These are phyloP conservation scores for Polylopha cassiicola DNA, from an alignment of 2,888 invertebrate genomes.

Conservation along the genomic window DNA sequence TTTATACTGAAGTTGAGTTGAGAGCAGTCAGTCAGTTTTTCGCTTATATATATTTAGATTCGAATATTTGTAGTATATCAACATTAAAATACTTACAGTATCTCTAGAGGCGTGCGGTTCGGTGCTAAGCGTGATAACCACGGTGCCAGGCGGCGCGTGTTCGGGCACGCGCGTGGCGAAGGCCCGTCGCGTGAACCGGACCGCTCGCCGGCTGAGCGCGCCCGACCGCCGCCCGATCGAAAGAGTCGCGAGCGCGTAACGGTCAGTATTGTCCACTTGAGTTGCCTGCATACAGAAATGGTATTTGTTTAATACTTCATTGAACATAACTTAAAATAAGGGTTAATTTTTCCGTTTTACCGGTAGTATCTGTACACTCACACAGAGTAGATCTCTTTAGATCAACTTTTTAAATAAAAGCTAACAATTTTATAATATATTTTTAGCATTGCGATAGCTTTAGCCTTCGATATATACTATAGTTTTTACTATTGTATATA, in stretches of 20 bases:
- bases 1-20: too few species aligned
- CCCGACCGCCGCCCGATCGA: conserved; percentile 65
- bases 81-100: conserved; percentile 2
- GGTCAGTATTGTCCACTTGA: conserved; percentile 90
- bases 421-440: too few species aligned
- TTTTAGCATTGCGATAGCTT: too few species aligned
- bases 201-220: conserved; percentile 50
- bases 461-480: too few species aligned
- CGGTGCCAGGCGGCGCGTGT: conserved; percentile 84
- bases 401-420: too few species aligned
- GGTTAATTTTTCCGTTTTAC: too few species aligned
- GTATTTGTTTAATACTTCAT: conserved; percentile 7
- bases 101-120: conserved; percentile 68
- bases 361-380: too few species aligned
- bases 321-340: too few species aligned
- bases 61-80: neutral
- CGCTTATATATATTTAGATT: neutral
- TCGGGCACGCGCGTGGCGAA: conserved; percentile 86
- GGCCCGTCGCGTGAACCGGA: conserved; percentile 83
- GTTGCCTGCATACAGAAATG: conserved; percentile 76
- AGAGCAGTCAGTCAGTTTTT: too few species aligned
- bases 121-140: conserved; percentile 83
- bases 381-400: too few species aligned
- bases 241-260: conserved; percentile 90
- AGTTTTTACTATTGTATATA: too few species aligned